Evolutionary conservation across 2,888 invertebrate species (phyloP).

Genomic region (Psylliodes chrysocephalus): DNA sequence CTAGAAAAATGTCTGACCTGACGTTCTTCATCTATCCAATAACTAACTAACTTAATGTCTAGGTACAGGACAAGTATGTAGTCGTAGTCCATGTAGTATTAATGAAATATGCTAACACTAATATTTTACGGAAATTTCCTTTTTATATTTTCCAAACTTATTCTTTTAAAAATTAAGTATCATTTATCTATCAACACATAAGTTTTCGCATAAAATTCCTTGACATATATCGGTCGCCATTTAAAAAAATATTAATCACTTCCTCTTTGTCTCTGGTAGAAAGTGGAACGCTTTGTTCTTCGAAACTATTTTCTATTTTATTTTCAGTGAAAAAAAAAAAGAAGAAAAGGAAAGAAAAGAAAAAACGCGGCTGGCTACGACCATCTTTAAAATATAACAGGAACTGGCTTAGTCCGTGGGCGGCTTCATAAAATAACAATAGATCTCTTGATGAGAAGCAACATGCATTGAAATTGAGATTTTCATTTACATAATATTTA

Average conservation of each 20-base stretch:
- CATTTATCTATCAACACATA: too few species aligned
- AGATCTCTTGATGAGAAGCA: slow-evolving; percentile 47
- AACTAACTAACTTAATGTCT: too few species aligned
- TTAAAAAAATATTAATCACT: slow-evolving; percentile 7
- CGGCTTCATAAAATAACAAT: slow-evolving; percentile 45
- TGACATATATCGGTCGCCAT: not conserved
- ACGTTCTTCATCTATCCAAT: too few species aligned
- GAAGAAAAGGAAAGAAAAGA: too few species aligned
- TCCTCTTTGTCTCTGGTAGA: slow-evolving; percentile 38
- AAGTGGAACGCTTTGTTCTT: slow-evolving; percentile 39
- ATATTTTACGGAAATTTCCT: too few species aligned
- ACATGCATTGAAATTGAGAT: slow-evolving; percentile 45
- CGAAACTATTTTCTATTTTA: slow-evolving; percentile 17
- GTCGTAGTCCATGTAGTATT: too few species aligned
- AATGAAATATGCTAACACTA: too few species aligned
- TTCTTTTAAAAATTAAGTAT: too few species aligned
- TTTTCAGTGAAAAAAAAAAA: slow-evolving; percentile 29
- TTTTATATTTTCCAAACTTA: too few species aligned
- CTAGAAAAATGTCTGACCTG: too few species aligned
- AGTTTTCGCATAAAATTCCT: too few species aligned
- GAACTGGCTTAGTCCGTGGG: slow-evolving; percentile 42
- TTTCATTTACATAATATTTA: slow-evolving; percentile 45
- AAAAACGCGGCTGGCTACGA: slow-evolving; percentile 25
- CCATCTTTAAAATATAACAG: slow-evolving; percentile 43
- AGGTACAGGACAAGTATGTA: too few species aligned